These are phyloP conservation scores for Dendropsophus ebraccatus DNA, from an alignment of 2,113 vertebrate species.

Conservation along the genomic window DNA sequence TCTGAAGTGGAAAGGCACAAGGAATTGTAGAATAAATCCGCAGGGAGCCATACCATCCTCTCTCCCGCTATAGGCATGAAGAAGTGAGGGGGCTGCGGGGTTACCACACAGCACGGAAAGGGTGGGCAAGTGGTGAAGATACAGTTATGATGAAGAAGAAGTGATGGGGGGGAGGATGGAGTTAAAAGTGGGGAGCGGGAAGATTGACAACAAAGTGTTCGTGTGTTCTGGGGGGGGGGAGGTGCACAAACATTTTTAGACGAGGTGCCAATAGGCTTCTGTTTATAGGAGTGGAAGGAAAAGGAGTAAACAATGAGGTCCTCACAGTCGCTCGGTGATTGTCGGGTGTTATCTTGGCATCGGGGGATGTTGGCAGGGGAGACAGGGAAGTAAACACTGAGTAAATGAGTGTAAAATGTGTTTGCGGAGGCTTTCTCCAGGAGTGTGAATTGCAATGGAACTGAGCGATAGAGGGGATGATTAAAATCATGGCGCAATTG, in stretches of 20 bases:
- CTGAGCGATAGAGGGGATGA: neutral
- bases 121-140: neutral
- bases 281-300: neutral
- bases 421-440: neutral
- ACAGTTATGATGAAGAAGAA: neutral
- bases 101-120: neutral
- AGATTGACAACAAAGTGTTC: neutral
- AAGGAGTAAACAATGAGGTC: conserved; percentile 9
- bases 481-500: neutral
- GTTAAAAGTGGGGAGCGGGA: neutral
- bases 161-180: neutral
- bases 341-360: conserved; percentile 6
- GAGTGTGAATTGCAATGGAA: neutral
- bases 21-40: conserved; percentile 36
- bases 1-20: conserved; percentile 32
- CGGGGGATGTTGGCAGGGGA: conserved; percentile 14
- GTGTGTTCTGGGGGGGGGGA: neutral
- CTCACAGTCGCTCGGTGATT: conserved; percentile 3
- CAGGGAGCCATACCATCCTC: conserved; percentile 37
- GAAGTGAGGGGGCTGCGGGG: neutral
- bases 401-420: neutral
- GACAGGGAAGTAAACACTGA: neutral
- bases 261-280: neutral
- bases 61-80: neutral
- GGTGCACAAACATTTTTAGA: neutral